A percentile compares a stretch with the other conserved stretches of the same genome.
phyloP scores from a whole-genome alignment of 2,888 invertebrate species.

The Mimumesa dahlbomi region DNA sequence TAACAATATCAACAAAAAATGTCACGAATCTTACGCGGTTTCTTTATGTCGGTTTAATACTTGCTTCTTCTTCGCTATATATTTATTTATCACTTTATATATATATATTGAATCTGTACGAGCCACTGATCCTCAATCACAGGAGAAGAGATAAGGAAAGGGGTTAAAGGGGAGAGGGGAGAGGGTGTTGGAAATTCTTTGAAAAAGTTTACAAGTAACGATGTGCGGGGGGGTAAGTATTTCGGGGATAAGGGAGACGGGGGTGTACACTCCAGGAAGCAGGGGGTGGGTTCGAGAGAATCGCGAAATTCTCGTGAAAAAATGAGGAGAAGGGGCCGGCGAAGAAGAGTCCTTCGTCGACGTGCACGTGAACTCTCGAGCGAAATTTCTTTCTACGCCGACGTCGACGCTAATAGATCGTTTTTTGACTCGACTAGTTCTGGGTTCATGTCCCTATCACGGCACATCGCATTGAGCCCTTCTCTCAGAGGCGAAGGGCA shows the following conservation, averaged over 20 bases:
- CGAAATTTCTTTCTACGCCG: constrained; percentile 30
- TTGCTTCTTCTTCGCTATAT: too few species aligned
- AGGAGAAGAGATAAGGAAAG: too few species aligned
- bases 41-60: too few species aligned
- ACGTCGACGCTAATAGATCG: constrained; percentile 54
- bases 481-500: constrained; percentile 76
- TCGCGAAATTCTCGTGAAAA: constrained; percentile 27
- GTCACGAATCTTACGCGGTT: too few species aligned
- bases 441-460: constrained; percentile 88
- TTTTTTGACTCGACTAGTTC: constrained; percentile 70
- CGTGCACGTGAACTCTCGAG: constrained; percentile 36
- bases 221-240: constrained; percentile 36
- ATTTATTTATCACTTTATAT: too few species aligned
- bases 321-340: constrained; percentile 25
- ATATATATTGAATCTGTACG: not conserved
- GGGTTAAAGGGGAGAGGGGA: too few species aligned
- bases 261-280: constrained; percentile 1
- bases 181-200: not conserved
- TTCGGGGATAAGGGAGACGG: not conserved
- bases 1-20: not conserved
- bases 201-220: constrained; percentile 40
- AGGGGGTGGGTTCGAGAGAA: constrained; percentile 3
- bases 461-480: constrained; percentile 88
- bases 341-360: constrained; percentile 54
- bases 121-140: not conserved